Conservation (phyloP, 2,888 invertebrate species). For the Elegia similella region DNA sequence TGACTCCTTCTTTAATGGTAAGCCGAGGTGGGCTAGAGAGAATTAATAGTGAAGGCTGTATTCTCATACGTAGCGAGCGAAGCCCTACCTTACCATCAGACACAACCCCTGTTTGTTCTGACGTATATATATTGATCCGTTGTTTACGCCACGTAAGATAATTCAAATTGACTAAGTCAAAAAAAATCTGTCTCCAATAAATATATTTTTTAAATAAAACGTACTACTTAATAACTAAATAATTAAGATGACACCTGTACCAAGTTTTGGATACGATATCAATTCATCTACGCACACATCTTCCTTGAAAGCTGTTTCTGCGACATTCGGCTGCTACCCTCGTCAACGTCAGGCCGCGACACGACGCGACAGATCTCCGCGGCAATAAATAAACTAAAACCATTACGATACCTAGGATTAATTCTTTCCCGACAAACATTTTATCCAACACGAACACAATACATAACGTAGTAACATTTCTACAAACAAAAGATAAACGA, state of each 20-base stretch:
- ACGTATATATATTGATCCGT: too few species aligned
- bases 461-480: background rate
- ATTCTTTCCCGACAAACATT: background rate
- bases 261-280: background rate
- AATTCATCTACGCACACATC: background rate
- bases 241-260: background rate
- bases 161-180: too few species aligned
- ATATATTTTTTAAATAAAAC: too few species aligned
- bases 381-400: slow-evolving; percentile 18
- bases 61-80: too few species aligned
- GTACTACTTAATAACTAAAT: background rate
- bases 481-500: slow-evolving; percentile 1
- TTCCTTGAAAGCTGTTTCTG: slow-evolving; percentile 2
- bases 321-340: slow-evolving; percentile 15
- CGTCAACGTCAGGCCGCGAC: slow-evolving; percentile 14
- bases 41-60: too few species aligned
- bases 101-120: too few species aligned
- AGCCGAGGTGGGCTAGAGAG: too few species aligned
- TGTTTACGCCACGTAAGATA: too few species aligned
- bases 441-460: background rate
- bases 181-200: too few species aligned
- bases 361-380: slow-evolving; percentile 11
- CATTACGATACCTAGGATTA: slow-evolving; percentile 3
- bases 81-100: too few species aligned
- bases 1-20: too few species aligned